These are phyloP conservation scores for Corapipo altera DNA, from an alignment of 2,113 vertebrate genomes.

Conservation along the genomic window DNA sequence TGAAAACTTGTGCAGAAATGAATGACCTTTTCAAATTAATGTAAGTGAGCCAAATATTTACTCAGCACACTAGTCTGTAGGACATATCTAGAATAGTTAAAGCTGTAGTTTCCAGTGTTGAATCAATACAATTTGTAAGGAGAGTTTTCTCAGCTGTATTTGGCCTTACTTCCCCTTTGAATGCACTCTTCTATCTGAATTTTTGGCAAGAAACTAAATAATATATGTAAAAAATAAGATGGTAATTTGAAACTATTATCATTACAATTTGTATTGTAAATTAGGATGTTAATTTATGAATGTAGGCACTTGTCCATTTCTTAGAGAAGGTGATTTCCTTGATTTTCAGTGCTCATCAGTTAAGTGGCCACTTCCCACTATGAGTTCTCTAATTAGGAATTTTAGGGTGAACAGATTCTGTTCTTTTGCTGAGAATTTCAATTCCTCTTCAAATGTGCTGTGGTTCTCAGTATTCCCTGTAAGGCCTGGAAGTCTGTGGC, in stretches of 20 bases:
- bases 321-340: neutral
- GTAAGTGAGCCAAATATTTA: neutral
- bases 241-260: neutral
- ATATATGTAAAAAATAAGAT: neutral
- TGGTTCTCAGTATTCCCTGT: conserved; percentile 51
- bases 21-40: neutral
- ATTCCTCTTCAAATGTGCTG: conserved; percentile 43
- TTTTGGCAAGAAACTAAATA: neutral
- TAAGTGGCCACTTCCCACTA: conserved; percentile 4
- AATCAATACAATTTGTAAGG: neutral
- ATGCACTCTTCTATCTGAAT: neutral
- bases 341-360: conserved; percentile 18
- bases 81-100: neutral
- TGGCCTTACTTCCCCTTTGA: neutral
- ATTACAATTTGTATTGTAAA: neutral
- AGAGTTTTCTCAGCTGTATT: neutral
- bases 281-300: neutral
- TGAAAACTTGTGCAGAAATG: neutral
- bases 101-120: neutral
- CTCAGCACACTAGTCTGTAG: neutral
- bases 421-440: conserved; percentile 57
- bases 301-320: neutral
- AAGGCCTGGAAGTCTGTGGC: conserved; percentile 25
- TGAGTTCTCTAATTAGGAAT: conserved; percentile 51
- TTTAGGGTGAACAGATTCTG: conserved; percentile 58